Percentiles rank a stretch among this genome's conserved stretches.
Conservation (phyloP, 2,797 vertebrate genomes). For the Rallus crepitans region DNA sequence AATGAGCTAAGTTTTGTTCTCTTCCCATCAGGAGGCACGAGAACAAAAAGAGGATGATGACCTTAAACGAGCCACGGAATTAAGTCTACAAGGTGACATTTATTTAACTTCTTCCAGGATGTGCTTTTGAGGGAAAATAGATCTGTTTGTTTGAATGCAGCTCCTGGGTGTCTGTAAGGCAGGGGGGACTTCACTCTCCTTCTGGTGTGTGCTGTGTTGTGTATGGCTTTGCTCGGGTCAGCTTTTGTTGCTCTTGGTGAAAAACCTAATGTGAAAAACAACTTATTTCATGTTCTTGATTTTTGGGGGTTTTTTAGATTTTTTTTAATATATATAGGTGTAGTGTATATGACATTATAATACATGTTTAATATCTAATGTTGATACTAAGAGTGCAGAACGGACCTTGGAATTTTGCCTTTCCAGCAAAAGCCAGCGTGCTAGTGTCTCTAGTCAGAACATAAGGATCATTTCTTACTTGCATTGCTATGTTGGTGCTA, state of each 20-base stretch:
- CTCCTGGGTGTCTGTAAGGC: neutral
- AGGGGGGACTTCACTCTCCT: slow-evolving; percentile 13
- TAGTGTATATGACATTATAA: neutral
- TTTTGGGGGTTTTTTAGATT: neutral
- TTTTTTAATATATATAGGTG: neutral
- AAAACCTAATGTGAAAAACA: neutral
- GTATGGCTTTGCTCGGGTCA: neutral
- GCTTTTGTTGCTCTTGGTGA: neutral
- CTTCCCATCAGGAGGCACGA: slow-evolving; percentile 89
- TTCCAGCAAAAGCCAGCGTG: neutral
- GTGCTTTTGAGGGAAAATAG: slow-evolving; percentile 25
- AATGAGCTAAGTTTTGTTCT: slow-evolving; percentile 69
- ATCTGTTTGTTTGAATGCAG: neutral
- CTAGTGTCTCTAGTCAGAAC: neutral
- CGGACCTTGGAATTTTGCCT: neutral
- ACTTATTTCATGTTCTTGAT: neutral
- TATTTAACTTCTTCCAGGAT: slow-evolving; percentile 8
- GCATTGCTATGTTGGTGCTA: neutral
- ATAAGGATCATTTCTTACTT: neutral
- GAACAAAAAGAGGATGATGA: slow-evolving; percentile 98
- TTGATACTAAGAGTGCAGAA: neutral
- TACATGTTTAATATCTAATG: neutral
- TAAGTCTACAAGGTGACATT: slow-evolving; percentile 94
- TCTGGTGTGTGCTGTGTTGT: neutral
- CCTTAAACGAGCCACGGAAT: slow-evolving; percentile 96